These are phyloP conservation scores for Plebejus argus DNA, from an alignment of 2,888 invertebrate species.

Conservation along the genomic window DNA sequence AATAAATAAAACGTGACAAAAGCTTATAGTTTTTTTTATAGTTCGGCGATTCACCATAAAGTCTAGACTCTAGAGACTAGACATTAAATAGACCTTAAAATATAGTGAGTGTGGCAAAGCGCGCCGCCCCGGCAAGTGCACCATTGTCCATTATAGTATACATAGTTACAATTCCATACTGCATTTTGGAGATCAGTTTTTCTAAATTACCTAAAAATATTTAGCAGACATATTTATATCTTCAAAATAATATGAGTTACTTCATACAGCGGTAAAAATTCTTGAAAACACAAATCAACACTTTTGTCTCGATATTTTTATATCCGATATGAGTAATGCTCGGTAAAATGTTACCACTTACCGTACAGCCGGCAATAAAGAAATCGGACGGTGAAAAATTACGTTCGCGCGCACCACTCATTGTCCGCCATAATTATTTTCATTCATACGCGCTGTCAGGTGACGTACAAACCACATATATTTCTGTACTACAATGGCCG, in stretches of 20 bases:
- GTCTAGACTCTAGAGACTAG: too few relatives aligned
- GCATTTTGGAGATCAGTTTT: too few relatives aligned
- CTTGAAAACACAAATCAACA: slow-evolving; percentile 1
- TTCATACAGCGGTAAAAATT: not conserved
- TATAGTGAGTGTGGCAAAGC: too few relatives aligned
- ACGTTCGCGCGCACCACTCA: slow-evolving; percentile 62
- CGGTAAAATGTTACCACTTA: slow-evolving; percentile 70
- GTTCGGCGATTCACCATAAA: too few relatives aligned
- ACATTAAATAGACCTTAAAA: too few relatives aligned
- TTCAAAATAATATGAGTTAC: not conserved
- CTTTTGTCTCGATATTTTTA: not conserved
- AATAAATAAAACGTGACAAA: too few relatives aligned
- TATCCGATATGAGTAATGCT: slow-evolving; percentile 5
- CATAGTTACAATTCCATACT: too few relatives aligned
- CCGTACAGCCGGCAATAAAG: slow-evolving; percentile 64
- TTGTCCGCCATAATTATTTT: slow-evolving; percentile 61
- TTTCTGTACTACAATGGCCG: slow-evolving; percentile 48
- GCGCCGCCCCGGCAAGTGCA: too few relatives aligned
- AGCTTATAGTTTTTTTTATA: too few relatives aligned
- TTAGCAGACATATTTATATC: not conserved
- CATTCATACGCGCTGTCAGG: slow-evolving; percentile 54
- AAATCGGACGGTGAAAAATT: slow-evolving; percentile 70
- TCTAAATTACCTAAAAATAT: too few relatives aligned
- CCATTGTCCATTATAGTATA: too few relatives aligned
- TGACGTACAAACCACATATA: slow-evolving; percentile 52